Conservation (phyloP, 2,888 invertebrate species). For the Euplexia lucipara region DNA sequence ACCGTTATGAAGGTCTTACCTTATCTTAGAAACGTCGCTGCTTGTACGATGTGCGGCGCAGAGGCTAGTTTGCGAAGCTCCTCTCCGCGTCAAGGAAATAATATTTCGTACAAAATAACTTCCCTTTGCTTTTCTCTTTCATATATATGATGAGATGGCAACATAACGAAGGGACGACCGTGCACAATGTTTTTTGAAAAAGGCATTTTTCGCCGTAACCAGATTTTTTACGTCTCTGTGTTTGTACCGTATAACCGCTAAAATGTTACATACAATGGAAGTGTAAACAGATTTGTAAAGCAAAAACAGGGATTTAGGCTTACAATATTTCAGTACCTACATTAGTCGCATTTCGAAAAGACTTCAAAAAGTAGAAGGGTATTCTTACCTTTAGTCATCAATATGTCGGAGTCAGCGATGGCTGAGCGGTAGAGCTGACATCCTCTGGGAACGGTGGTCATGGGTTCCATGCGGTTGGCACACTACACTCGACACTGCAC, state of each 20-base stretch:
- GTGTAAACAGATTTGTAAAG: constrained; percentile 19
- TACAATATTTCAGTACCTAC: constrained; percentile 9
- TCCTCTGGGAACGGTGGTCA: too few species aligned
- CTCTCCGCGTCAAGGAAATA: constrained; percentile 42
- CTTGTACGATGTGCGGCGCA: constrained; percentile 20
- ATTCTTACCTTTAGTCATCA: too few species aligned
- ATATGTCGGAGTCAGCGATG: too few species aligned
- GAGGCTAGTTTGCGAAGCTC: constrained; percentile 46
- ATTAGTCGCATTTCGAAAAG: neutral
- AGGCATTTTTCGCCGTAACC: constrained; percentile 35
- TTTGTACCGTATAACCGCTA: constrained; percentile 30
- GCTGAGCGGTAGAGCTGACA: too few species aligned
- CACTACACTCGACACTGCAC: too few species aligned
- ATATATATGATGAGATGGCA: constrained; percentile 35
- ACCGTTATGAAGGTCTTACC: constrained; percentile 36
- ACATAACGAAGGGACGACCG: constrained; percentile 38
- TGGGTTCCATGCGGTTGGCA: too few species aligned
- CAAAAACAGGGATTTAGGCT: constrained; percentile 10
- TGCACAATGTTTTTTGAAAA: constrained; percentile 34
- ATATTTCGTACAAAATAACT: constrained; percentile 54
- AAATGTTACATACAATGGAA: constrained; percentile 38
- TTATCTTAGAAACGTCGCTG: constrained; percentile 40
- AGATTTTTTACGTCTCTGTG: constrained; percentile 35
- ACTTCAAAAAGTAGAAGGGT: too few species aligned
- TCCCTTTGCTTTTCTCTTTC: constrained; percentile 45